Evolutionary conservation across 2,797 vertebrate species (phyloP), one percentile per base, ranked within the genome.

Genomic region (Manis pentadactyla): DNA sequence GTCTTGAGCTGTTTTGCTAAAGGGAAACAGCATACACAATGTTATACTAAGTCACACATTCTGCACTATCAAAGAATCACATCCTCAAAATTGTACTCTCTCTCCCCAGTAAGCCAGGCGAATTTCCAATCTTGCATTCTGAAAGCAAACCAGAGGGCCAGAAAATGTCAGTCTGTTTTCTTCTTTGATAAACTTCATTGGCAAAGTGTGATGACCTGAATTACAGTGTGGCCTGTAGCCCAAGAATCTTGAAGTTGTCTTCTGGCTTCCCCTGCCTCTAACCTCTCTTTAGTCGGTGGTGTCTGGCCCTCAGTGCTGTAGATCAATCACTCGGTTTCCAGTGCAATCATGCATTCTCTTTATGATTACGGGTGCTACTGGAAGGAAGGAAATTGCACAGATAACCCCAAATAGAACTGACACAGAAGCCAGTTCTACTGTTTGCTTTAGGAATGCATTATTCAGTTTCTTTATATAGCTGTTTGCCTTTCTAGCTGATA

Each of bases 111-210:
- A 85, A 81, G 61, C 87, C 82, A 88, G 53, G 46, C 29, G 14
- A 49, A 57, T 14, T 64, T 85, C 69, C 79, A 87, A 49, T 5
- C 75, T 83, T 21, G 39, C n/a, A 68, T 85, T 84, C 74, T 46
- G 59, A 75, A 74, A 95, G 55, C 53, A n/a, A 90, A 94, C 21
- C 53, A 19, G 55, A 87, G 87, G 96, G 63, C 90, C 68, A 66
- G 94, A 94, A 94, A 87, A 93, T 55, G 55, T 92, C 88, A 53
- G 49, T 81, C 74, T 97, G 86, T 84, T 94, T 90, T 84, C 86
- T 95, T 89, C 94, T 94, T 89, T 98, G 96, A 98, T 97, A 97
- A 97, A 57, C 96, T 82, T 96, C 27, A 46, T 96, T 97, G 97
- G 96, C 93, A 69, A 82, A 96, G 51, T 39, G 49, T 12, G 37